Percentiles rank a stretch among this genome's conserved stretches.
These are phyloP conservation scores for Potamarius usumacintae DNA, from an alignment of 2,113 vertebrate species.

Conservation along the genomic window DNA sequence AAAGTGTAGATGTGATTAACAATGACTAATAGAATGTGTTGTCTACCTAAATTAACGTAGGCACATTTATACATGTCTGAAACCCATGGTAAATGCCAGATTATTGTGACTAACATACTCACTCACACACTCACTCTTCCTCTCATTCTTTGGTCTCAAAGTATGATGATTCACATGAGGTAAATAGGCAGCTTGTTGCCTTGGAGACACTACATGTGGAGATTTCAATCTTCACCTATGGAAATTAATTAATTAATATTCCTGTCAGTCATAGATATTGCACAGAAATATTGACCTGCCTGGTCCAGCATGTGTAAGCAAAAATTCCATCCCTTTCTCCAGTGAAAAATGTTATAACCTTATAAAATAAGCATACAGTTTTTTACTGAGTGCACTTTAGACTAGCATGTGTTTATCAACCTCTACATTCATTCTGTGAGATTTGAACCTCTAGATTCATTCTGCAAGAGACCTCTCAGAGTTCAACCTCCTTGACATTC, in stretches of 20 bases:
- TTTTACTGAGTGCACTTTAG: background rate
- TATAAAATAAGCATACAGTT: background rate
- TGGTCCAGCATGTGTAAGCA: background rate
- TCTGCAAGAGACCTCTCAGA: background rate
- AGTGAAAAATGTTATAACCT: background rate
- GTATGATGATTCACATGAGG: slow-evolving; percentile 45
- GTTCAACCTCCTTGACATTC: slow-evolving; percentile 28
- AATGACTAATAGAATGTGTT: background rate
- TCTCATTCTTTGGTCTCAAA: slow-evolving; percentile 15
- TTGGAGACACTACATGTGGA: slow-evolving; percentile 52
- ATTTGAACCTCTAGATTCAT: slow-evolving; percentile 4
- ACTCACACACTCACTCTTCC: slow-evolving; percentile 5
- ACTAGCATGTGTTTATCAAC: background rate
- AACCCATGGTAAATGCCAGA: background rate
- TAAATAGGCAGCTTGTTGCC: slow-evolving; percentile 56
- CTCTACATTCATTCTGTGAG: background rate
- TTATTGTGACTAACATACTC: background rate
- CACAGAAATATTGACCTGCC: background rate
- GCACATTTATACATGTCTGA: too few relatives aligned
- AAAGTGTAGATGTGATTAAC: background rate
- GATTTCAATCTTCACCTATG: slow-evolving; percentile 36
- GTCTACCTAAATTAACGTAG: background rate
- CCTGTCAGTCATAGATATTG: slow-evolving; percentile 14
- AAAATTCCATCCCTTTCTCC: background rate
- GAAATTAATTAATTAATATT: background rate